Base-by-base conservation (phyloP, 2,888 invertebrate species). In the Thecocarcelia acutangulata region DNA sequence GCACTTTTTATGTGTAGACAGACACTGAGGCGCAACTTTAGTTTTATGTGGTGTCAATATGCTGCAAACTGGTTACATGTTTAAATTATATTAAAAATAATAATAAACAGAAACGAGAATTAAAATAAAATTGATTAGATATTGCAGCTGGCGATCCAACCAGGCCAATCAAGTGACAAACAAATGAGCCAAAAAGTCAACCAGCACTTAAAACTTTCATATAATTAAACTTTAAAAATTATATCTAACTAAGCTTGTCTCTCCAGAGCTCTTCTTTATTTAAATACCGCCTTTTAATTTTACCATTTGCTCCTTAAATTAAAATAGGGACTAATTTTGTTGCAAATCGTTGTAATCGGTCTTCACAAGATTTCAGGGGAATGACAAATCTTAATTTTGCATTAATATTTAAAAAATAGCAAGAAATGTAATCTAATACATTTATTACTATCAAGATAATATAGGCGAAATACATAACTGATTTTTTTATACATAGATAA, bases 21-120 rank as follows among this genome's bases (percentile, higher is more conserved):
- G 80, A 80, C 80, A 76, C 66, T 48, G 15, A 72, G 76, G 76
- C 80, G 76, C 76, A 80, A 66, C 72, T 52, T 13, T 61, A 66
- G 58, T 48, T 68, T 59, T 59, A 79, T 46, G 54, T 52, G 59
- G 58, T 75, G 59, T 59, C 61, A 70, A 80, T 52, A 19, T 12
- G 17, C 66, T 46, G 75, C 11, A 72, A 75, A 77, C 73, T 61
- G n/a, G 81, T 81, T 78, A 61, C 50, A 78, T 52, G 63, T 58
- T 68, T 66, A 19, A 68, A 56, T 63, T 37, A 69, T 37, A 46
- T 21, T n/a, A 37, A 52, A 74, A 48, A 56, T 44, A 21, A 17
- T 24, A 44, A 46, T 11, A 44, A 46, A 24, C n/a, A 33, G 56
- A 54, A 76, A 54, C 46, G 21, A 24, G 37, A 61, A 40, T 69